Conservation (phyloP, 2,797 vertebrate genomes). For the Eulemur mongoz region DNA sequence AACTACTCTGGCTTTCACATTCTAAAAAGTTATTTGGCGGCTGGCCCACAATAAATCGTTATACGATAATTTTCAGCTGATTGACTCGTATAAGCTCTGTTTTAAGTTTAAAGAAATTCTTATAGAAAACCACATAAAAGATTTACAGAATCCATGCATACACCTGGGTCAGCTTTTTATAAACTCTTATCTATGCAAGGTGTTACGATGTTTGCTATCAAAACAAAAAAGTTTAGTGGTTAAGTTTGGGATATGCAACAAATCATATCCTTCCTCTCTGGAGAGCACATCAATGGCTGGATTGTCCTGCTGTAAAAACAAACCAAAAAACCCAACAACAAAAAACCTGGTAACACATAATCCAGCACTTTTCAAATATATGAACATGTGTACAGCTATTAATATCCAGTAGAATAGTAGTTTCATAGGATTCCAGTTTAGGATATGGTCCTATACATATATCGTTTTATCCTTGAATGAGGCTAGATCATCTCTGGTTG, state of each 20-base stretch:
- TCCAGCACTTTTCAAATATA: neutral
- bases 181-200: neutral
- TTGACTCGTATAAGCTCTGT: neutral
- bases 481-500: slow-evolving; percentile 25
- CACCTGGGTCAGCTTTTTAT: neutral
- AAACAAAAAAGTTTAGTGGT: neutral
- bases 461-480: neutral
- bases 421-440: slow-evolving; percentile 33
- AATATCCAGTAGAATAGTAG: neutral
- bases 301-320: neutral
- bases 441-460: neutral
- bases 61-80: slow-evolving; percentile 40
- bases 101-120: slow-evolving; percentile 7
- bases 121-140: neutral
- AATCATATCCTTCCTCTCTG: neutral
- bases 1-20: slow-evolving; percentile 56
- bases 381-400: neutral
- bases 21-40: slow-evolving; percentile 12
- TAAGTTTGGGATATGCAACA: neutral
- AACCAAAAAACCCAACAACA: neutral
- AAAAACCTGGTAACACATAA: slow-evolving; percentile 14
- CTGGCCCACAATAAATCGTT: slow-evolving; percentile 27
- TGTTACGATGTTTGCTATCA: neutral
- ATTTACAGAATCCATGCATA: neutral
- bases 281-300: neutral